Evolutionary conservation across 2,888 invertebrate species (phyloP).

Genomic region (Heliconius cydno): DNA sequence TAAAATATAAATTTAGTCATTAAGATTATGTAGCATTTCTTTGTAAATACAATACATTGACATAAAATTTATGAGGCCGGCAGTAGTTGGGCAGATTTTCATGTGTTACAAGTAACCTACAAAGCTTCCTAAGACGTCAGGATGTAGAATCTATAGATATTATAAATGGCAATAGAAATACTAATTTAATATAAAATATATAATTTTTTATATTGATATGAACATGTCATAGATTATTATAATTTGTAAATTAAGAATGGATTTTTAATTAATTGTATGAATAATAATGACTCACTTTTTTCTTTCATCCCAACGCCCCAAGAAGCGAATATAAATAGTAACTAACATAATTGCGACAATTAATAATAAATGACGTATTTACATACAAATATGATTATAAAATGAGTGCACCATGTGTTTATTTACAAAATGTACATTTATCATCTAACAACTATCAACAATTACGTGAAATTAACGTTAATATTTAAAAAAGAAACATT

Average conservation of each 20-base stretch:
- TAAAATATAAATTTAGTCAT: not conserved
- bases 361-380: conserved; percentile 42
- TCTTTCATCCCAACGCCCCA: not conserved
- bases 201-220: not conserved
- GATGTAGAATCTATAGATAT: not conserved
- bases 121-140: conserved; percentile 20
- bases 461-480: conserved; percentile 50
- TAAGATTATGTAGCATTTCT: not conserved
- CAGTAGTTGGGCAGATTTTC: conserved; percentile 43
- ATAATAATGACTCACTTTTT: too few species aligned
- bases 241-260: not conserved
- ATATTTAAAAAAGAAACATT: conserved; percentile 47
- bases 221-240: not conserved
- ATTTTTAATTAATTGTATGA: not conserved
- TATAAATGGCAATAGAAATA: not conserved
- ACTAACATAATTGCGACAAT: conserved; percentile 46
- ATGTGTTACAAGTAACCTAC: conserved; percentile 41
- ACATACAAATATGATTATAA: conserved; percentile 61
- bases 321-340: conserved; percentile 45
- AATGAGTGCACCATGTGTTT: conserved; percentile 75
- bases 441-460: conserved; percentile 76
- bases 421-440: conserved; percentile 78
- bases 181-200: not conserved
- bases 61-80: conserved; percentile 43
- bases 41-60: conserved; percentile 23